Percentiles rank a stretch among this genome's conserved stretches.
phyloP scores from a whole-genome alignment of 2,888 invertebrate species.

The Nomada fucata region DNA sequence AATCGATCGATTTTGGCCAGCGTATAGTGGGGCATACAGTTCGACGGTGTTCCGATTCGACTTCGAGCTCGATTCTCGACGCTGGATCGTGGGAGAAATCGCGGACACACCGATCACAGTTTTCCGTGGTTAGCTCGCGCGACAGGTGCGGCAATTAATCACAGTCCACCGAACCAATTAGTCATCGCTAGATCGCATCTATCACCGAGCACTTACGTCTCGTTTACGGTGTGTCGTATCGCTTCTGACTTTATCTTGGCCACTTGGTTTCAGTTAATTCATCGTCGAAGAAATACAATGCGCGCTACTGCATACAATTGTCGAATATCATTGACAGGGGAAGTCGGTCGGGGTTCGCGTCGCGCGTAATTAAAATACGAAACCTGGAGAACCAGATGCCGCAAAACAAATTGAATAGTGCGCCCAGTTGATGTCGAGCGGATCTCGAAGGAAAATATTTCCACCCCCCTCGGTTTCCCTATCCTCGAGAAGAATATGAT shows the following conservation, averaged over 20 bases:
- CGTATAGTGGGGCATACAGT: background rate
- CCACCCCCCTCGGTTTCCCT: too few species aligned
- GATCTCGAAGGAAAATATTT: too few species aligned
- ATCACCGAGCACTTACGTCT: constrained; percentile 39
- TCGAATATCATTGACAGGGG: too few species aligned
- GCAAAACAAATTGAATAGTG: too few species aligned
- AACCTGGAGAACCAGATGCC: too few species aligned
- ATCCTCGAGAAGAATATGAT: too few species aligned
- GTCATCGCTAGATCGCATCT: constrained; percentile 56
- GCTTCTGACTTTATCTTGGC: background rate
- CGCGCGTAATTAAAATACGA: too few species aligned
- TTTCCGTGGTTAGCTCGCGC: constrained; percentile 7
- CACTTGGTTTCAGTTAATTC: background rate
- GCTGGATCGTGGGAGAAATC: background rate
- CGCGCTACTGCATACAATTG: background rate
- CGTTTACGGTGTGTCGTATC: constrained; percentile 36
- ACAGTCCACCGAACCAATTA: constrained; percentile 55
- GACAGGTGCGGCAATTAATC: constrained; percentile 63
- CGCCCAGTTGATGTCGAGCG: too few species aligned
- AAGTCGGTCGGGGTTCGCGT: too few species aligned
- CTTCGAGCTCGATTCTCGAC: background rate
- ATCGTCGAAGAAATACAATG: background rate
- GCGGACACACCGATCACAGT: background rate
- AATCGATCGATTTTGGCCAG: constrained; percentile 19
- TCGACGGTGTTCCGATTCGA: background rate